Evolutionary conservation across 2,888 invertebrate species (phyloP), one percentile per base, ranked within the genome.

Genomic region (Trichopria drosophilae): DNA sequence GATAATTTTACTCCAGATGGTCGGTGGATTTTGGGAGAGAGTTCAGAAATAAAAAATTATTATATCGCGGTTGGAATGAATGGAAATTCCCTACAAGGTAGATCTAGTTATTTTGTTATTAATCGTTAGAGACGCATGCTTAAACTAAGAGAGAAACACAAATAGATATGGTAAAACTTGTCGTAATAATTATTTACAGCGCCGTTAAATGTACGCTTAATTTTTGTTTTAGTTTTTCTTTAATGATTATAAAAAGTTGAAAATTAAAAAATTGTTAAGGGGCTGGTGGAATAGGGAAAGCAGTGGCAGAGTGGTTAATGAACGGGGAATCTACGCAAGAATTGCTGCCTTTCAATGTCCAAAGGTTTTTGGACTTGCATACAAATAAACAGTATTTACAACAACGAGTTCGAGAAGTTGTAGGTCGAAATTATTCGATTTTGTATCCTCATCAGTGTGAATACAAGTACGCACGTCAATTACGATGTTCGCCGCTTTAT

Each of bases 21-120:
- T 7, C 78, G 82, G 63, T 84, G 84, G 83, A 82, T 86, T 62
- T 67, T 87, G 9, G 86, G 86, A 20, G 83, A 85, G 72, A 79
- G 83, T 20, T 81, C 86, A 3, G 85, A 85, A 77, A 80, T 86
- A 10, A 80, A 80, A 54, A 86, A 86, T 66, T 87, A 87, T 69
- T 86, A 82, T 72, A 84, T 86, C n/a, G 86, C 85, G 36, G 84
- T 84, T 51, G 87, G 87, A 19, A 84, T 86, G 83, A 85, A 84
- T 73, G 84, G 84, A 5, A 82, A 83, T 67, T 83, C 85, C 7
- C 74, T 86, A 32, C 84, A 84, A 68, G 69, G 70, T 65, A 59
- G 50, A 26, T 7, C n/a, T 28, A 23, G 7, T 16, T 26, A 6
- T n/a, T 10, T 9, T 22, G 16, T 7, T 18, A 16, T 31, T n/a